Base-by-base conservation (phyloP, 2,113 vertebrate species). In the Clarias magur region DNA sequence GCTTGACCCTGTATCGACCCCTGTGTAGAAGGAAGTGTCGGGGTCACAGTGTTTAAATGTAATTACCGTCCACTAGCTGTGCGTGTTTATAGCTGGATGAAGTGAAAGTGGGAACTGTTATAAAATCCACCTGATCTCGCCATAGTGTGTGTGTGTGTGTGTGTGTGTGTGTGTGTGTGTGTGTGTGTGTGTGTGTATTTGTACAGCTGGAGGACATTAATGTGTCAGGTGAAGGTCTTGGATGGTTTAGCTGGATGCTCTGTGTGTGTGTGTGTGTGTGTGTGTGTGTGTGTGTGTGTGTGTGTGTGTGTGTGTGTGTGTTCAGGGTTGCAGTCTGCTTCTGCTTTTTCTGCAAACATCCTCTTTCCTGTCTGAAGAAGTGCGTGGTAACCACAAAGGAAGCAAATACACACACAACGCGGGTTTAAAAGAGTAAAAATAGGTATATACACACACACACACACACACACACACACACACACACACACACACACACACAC, bases 271-370 rank as follows among this genome's bases (percentile, higher is more conserved):
- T 60, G 54, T 80, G 81, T 89, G 85, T 89, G 63, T 70, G 65
- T 87, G 57, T 85, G 57, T 70, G 75, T 86, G 63, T 48, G 16
- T 79, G 67, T 89, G 84, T 89, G 80, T 65, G 53, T 87, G 54
- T 84, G 63, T 80, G 73, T 89, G 84, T 88, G 75, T 59, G 38
- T 88, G 60, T 85, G 59, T 65, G 68, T 82, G 25, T 17, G 75
- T 79, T 79, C 76, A 57, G 53, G 53, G 54, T 79, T 2, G 76
- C 15, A 57, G 76, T 79, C 48, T 78, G 76, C 53, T 9, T 2
- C 82, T 87, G 79, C 56, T 88, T 90, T 85, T 62, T 68, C 76
- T 86, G 72, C 82, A 90, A 90, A 88, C 85, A 90, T 88, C 60
- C 54, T 86, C 76, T 76, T 89, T 86, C 84, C 86, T 89, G 80